These are phyloP conservation scores for Smutsia temminckii DNA, from an alignment of 2,797 vertebrate species.

Conservation along the genomic window DNA sequence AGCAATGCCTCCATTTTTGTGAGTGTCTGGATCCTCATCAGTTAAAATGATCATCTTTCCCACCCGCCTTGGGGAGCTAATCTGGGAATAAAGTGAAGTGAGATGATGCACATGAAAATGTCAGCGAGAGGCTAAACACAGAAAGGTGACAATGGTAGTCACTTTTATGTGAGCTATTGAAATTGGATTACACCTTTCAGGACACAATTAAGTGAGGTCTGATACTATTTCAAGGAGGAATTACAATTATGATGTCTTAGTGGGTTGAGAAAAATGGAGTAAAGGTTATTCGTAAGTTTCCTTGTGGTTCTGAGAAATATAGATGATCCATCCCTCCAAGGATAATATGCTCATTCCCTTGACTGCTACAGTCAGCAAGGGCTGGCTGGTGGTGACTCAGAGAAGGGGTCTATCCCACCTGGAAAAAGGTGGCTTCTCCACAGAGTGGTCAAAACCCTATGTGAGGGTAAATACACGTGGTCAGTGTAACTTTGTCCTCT, in stretches of 20 bases:
- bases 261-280: background rate
- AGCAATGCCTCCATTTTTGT: background rate
- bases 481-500: background rate
- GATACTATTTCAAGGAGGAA: background rate
- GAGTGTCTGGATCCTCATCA: background rate
- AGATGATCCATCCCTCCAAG: background rate
- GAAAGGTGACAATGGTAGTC: background rate
- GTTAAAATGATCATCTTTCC: background rate
- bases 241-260: background rate
- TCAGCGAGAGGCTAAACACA: background rate
- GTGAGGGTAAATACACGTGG: accelerated
- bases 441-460: accelerated
- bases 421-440: background rate
- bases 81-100: background rate
- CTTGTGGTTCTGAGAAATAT: background rate
- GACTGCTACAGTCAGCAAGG: background rate
- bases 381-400: background rate
- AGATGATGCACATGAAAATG: background rate
- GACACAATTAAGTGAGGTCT: background rate
- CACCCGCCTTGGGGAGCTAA: background rate
- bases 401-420: background rate
- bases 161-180: background rate
- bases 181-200: background rate
- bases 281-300: background rate
- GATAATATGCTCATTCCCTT: background rate